Evolutionary conservation across 2,113 vertebrate species (phyloP), one percentile per base, ranked within the genome.

Genomic region (Xyliphius kryptos): DNA sequence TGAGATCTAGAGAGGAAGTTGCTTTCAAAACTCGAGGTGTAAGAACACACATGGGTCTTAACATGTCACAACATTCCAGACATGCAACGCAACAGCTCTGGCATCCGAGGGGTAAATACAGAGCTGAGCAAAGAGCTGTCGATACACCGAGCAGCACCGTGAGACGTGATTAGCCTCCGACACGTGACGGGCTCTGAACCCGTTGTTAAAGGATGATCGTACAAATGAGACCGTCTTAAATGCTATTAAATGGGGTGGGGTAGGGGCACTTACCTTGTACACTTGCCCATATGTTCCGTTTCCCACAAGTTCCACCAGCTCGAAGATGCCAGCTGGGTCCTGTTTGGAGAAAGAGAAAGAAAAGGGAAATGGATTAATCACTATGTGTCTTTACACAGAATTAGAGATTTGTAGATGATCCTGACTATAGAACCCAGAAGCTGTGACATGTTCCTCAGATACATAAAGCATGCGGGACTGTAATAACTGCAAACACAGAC

Each of bases 261-360:
- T 20, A 37, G 56, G 38, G 51, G 56, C 49, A 22, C 85, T 87
- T 86, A 97, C 95, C 91, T 98, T 98, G 77, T 97, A 98, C 26
- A 98, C 95, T 81, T 98, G 95, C 26, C 95, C 95, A 0, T 98
- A 98, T 11, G 95, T 98, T 52, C 95, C 95, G 83, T 98, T 98
- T 77, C 95, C 95, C 82, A 97, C 95, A 72, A 98, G 91, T 78
- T 97, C 94, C 32, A 98, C 95, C 81, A 98, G 77, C 81, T 98
- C 94, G 71, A 98, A 98, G 81, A 98, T 98, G 56, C 95, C 95
- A 57, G 95, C 95, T 61, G 95, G 95, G 80, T 98, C 95, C 95
- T 97, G 82, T 46, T 51, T 67, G 55, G 64, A 79, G 72, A 54
- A 58, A 62, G 41, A 9, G 38, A 52, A 74, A 22, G 46, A 50